phyloP scores from a whole-genome alignment of 2,888 invertebrate genomes.

The Papilio gigon region DNA sequence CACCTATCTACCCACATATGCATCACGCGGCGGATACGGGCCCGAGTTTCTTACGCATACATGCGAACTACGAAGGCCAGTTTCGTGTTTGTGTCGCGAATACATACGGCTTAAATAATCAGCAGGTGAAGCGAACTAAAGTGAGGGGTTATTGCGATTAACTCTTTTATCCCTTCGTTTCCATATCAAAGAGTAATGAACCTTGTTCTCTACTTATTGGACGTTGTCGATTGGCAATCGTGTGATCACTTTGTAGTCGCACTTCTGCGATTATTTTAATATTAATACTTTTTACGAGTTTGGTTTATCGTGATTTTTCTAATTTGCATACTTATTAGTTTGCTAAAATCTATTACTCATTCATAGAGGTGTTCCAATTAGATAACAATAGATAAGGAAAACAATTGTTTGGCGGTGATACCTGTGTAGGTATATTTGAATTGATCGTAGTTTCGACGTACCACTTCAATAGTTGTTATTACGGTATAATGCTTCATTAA shows the following conservation, averaged over 20 bases:
- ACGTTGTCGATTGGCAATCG: conserved; percentile 73
- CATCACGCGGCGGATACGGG: conserved; percentile 79
- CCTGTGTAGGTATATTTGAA: conserved; percentile 18
- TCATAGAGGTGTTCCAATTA: conserved; percentile 43
- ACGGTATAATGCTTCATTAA: conserved; percentile 13
- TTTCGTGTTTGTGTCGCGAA: conserved; percentile 77
- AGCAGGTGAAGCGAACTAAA: conserved; percentile 82
- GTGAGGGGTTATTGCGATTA: conserved; percentile 82
- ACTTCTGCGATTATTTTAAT: conserved; percentile 34
- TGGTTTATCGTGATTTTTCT: conserved; percentile 23
- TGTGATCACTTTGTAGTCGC: conserved; percentile 64
- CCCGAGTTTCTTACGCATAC: conserved; percentile 79
- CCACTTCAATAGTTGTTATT: conserved; percentile 8
- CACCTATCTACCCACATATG: conserved; percentile 78
- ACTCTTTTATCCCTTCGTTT: conserved; percentile 82
- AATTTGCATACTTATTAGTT: conserved; percentile 40
- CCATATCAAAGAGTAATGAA: conserved; percentile 82
- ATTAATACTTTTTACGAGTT: background rate
- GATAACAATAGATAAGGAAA: conserved; percentile 44
- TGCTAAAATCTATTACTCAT: conserved; percentile 36
- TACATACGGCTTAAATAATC: conserved; percentile 82
- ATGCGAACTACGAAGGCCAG: conserved; percentile 77
- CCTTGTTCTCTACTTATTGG: conserved; percentile 75
- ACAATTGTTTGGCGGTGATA: conserved; percentile 22
- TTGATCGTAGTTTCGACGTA: conserved; percentile 14